Base-by-base conservation (phyloP, 1,140 invertebrate genomes). In the Brachionus sp. region DNA sequence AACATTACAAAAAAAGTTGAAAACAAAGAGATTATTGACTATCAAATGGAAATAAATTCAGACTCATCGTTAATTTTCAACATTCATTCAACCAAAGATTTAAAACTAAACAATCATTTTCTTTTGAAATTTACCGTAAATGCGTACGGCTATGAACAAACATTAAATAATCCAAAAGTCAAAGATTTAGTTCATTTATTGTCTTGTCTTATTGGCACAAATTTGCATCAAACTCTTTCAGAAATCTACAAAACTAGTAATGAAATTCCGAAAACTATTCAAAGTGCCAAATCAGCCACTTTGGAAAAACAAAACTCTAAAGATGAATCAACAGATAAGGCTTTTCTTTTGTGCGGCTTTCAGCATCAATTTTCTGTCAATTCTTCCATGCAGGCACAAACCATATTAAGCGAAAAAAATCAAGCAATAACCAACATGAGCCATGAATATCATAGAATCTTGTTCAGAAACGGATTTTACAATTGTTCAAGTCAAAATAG, bases 331-430 rank as follows among this genome's bases (percentile, higher is more conserved):
- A 4, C 23, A 29, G 42, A 75, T 12, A 46, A 25, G 37, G 16
- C 13, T 46, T 75, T 75, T 50, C 42, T 75, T 46, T 25, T 75
- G 25, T 75, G 70, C 10, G 70, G 70, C 10, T 75, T 75, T 75
- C 70, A 75, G 44, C 70, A 75, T 75, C 70, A 75, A 75, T 25
- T 75, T 46, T 75, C 70, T 4, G 23, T 75, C 4, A 75, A 75
- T 46, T 75, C 70, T 19, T 50, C 42, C 7, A 46, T 39, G 12
- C 70, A 75, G 23, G 70, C 70, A 5, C 44, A 25, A 29, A 75
- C 9, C 23, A 23, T 5, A n/a, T 10, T 19, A 25, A 25, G 6
- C 10, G 70, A 23, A 7, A 75, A 50, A 10, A 25, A 46, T 39
- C 37, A 46, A 46, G 44, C 44, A 19, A n/a, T 75, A 9, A 46